Evolutionary conservation across 2,888 invertebrate species (phyloP), one percentile per base, ranked within the genome.

Genomic region (Rhamphomyia laevipes): DNA sequence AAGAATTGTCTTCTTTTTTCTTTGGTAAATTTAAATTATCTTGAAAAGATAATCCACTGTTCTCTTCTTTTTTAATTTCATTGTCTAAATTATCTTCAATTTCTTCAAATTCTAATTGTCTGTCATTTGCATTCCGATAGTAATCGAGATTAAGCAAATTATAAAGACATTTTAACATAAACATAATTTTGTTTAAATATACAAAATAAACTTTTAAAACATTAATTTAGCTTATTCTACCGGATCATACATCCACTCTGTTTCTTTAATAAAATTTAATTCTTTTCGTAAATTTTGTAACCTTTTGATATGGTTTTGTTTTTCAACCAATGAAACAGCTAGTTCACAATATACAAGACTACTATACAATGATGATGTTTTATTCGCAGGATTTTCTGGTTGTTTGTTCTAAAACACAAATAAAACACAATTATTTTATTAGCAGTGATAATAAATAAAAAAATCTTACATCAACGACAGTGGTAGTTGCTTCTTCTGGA

Each of bases 181-280:
- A 35, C 6, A 15, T n/a, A n/a, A 12, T 33, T 33, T 31, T 31
- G 10, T 2, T 33, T 33, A 13, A n/a, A n/a, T 37, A 37, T 13
- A 21, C 21, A 4, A 37, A 27, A 41, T 31, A 27, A 30, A 40
- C 7, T 42, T 15, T 35, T 43, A 12, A 15, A 11, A 12, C 10
- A 18, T 13, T n/a, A 7, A 12, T 38, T 38, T 38, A 2, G 4
- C 6, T 41, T 80, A 82, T 54, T 86, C 84, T 58, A 79, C 75
- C 38, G 77, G 71, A 46, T 84, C 81, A 71, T 83, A 87, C 67
- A 83, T 81, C 88, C 88, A 88, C 62, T 86, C 84, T 1, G 86
- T 86, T 47, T 80, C 77, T 63, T 82, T 85, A n/a, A 88, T 70
- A 62, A 81, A 82, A 56, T 84, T 84, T 49, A 87, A 68, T 68